phyloP scores from a whole-genome alignment of 2,888 invertebrate genomes.

The Lasioglossum marginatum region DNA sequence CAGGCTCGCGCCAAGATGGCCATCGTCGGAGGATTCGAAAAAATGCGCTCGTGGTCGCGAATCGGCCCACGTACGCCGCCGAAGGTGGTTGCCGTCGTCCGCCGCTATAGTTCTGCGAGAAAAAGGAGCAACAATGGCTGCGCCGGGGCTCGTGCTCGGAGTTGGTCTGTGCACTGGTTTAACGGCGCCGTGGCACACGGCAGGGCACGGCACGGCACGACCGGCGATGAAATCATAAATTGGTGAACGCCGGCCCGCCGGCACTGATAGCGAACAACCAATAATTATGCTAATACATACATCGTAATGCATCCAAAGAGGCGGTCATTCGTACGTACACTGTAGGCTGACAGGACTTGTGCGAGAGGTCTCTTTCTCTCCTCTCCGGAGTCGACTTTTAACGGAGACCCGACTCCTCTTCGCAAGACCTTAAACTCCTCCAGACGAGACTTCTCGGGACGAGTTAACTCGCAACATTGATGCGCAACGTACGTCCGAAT shows the following conservation, averaged over 20 bases:
- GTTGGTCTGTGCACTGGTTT: constrained; percentile 60
- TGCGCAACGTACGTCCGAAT: not conserved
- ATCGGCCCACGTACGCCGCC: constrained; percentile 28
- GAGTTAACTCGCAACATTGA: constrained; percentile 1
- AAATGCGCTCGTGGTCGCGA: constrained; percentile 21
- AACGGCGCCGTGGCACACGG: constrained; percentile 68
- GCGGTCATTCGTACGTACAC: constrained; percentile 76
- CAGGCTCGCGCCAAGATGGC: not conserved
- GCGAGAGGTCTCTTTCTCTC: constrained; percentile 14
- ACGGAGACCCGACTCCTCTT: not conserved
- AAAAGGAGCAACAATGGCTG: constrained; percentile 66
- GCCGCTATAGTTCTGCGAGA: constrained; percentile 22
- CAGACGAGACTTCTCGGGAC: not conserved
- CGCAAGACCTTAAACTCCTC: not conserved
- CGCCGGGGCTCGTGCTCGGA: constrained; percentile 58
- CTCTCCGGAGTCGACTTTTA: not conserved
- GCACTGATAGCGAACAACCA: constrained; percentile 82
- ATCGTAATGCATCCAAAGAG: constrained; percentile 79
- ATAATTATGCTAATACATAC: constrained; percentile 82
- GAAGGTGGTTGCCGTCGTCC: constrained; percentile 7
- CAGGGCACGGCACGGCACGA: constrained; percentile 54
- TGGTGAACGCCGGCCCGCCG: constrained; percentile 80
- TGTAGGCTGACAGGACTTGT: constrained; percentile 47
- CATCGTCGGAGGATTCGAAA: not conserved
- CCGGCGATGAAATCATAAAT: constrained; percentile 82